Conservation (phyloP, 2,888 invertebrate species). For the Aphrophora alni region DNA sequence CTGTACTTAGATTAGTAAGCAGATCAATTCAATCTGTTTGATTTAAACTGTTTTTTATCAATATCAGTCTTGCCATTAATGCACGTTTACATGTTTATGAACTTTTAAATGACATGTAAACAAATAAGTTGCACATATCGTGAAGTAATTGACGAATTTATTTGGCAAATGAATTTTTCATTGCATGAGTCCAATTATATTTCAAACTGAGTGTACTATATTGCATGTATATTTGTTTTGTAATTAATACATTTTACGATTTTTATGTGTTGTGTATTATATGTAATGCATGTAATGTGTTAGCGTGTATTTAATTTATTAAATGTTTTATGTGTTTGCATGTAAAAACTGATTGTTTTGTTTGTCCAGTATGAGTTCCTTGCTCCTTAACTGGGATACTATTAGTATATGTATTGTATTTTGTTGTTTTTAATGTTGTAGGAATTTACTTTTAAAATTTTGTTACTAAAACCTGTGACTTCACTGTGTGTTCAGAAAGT, state of each 20-base stretch:
- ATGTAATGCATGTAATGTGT: slow-evolving; percentile 36
- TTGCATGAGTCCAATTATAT: not conserved
- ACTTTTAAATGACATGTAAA: not conserved
- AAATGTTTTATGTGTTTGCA: slow-evolving; percentile 33
- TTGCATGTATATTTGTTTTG: not conserved
- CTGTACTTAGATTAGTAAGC: too few species aligned
- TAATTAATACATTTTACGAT: not conserved
- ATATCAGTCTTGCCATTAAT: too few species aligned
- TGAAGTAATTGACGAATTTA: not conserved
- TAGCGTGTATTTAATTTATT: slow-evolving; percentile 29
- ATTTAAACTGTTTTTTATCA: too few species aligned
- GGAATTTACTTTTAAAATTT: too few species aligned
- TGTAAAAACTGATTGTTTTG: slow-evolving; percentile 2
- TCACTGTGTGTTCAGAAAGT: too few species aligned
- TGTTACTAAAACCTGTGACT: too few species aligned
- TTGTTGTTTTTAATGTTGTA: too few species aligned
- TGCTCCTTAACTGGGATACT: too few species aligned
- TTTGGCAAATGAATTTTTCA: not conserved
- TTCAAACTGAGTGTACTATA: not conserved
- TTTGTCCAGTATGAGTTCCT: not conserved
- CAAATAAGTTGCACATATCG: not conserved
- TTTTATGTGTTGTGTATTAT: not conserved
- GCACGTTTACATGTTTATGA: not conserved
- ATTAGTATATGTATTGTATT: too few species aligned
- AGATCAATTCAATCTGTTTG: too few species aligned